These are phyloP conservation scores for Chalcis sispes DNA, from an alignment of 2,888 invertebrate genomes.

Conservation along the genomic window DNA sequence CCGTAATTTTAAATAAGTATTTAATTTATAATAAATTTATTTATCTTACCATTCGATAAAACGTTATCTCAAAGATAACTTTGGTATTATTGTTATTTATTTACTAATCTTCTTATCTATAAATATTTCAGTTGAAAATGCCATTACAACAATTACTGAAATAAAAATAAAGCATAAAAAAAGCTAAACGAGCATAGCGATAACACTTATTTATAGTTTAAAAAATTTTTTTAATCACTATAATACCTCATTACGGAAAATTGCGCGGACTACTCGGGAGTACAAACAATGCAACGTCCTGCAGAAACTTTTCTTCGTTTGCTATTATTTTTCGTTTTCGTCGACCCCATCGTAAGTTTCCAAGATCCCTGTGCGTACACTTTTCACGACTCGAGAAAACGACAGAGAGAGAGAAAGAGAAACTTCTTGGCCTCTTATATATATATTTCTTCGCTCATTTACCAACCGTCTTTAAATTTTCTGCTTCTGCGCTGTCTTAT, in stretches of 20 bases:
- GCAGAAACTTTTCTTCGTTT: neutral
- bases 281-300: constrained; percentile 19
- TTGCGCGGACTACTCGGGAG: neutral
- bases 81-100: too few species aligned
- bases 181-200: too few species aligned
- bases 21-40: too few species aligned
- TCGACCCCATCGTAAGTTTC: neutral
- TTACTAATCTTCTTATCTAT: too few species aligned
- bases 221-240: constrained; percentile 21
- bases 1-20: too few species aligned
- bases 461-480: constrained; percentile 30
- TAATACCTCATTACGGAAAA: constrained; percentile 20
- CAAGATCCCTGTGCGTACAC: neutral
- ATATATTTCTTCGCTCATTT: constrained; percentile 33
- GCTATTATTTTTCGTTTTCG: neutral
- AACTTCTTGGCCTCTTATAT: constrained; percentile 32
- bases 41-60: too few species aligned
- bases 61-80: too few species aligned
- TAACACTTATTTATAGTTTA: constrained; percentile 2
- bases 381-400: neutral
- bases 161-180: too few species aligned
- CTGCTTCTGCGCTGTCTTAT: neutral
- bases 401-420: too few species aligned
- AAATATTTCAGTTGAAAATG: too few species aligned
- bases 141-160: too few species aligned